Conservation (phyloP, 2,797 vertebrate genomes). For the Aplochiton taeniatus region DNA sequence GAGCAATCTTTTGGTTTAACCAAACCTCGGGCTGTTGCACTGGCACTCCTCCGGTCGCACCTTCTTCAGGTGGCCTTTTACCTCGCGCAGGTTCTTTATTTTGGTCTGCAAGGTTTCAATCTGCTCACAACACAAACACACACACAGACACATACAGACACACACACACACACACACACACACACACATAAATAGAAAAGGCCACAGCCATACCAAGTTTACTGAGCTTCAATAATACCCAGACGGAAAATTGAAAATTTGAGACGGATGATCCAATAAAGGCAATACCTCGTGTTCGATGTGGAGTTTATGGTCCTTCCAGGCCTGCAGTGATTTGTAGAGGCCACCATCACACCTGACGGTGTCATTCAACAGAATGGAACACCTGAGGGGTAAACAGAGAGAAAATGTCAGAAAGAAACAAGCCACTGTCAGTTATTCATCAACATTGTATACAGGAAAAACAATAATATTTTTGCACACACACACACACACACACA, state of each 20-base stretch:
- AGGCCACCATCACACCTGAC: conserved; percentile 89
- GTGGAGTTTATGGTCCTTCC: conserved; percentile 98
- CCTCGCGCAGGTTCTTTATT: conserved; percentile 97
- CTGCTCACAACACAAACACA: conserved; percentile 62
- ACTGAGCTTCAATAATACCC: conserved; percentile 2
- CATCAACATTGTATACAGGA: no score
- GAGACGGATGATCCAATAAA: conserved; percentile 42
- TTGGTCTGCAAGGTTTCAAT: conserved; percentile 98
- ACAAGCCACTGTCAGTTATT: neutral
- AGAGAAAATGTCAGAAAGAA: neutral
- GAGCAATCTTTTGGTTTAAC: neutral
- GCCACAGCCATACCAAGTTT: neutral
- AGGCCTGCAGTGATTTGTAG: conserved; percentile 91
- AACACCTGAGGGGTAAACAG: conserved; percentile 80
- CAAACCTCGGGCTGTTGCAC: conserved; percentile 87
- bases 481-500: conserved; percentile 18
- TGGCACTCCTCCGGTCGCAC: conserved; percentile 95
- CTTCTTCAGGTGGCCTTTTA: conserved; percentile 94
- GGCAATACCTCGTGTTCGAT: conserved; percentile 92
- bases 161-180: neutral
- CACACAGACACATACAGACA: neutral
- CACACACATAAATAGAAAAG: neutral
- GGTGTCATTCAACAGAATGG: conserved; percentile 91
- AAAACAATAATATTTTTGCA: neutral
- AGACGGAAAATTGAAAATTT: conserved; percentile 68